Evolutionary conservation across 2,113 vertebrate species (phyloP).

Genomic region (Tychaedon coryphoeus): DNA sequence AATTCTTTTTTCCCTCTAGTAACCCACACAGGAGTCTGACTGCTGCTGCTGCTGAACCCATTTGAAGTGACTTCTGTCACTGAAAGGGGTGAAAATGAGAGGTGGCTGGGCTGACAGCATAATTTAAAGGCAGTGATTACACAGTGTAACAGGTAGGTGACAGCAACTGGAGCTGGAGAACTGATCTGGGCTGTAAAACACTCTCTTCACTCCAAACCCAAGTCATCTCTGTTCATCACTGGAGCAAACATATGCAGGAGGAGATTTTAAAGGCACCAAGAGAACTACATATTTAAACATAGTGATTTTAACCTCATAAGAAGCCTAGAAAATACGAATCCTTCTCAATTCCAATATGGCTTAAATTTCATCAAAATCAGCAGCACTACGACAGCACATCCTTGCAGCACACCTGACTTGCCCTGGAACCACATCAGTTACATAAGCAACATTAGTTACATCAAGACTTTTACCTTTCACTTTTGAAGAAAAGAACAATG

Average conservation of each 20-base stretch:
- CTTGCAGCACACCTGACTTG: neutral
- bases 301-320: neutral
- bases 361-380: neutral
- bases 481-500: neutral
- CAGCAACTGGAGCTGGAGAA: neutral
- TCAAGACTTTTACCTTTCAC: neutral
- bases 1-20: neutral
- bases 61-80: neutral
- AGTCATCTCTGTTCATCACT: neutral
- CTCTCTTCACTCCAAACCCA: neutral
- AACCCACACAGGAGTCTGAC: neutral
- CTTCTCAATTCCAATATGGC: neutral
- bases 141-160: neutral
- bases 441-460: neutral
- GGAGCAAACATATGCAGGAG: neutral
- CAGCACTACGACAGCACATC: neutral
- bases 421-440: neutral
- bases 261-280: neutral
- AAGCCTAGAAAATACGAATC: neutral
- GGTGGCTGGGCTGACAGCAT: neutral
- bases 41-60: neutral
- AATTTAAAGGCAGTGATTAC: neutral
- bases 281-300: neutral
- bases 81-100: neutral
- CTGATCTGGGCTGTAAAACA: neutral